Evolutionary conservation across 2,113 vertebrate species (phyloP).

Genomic region (Opisthocomus hoazin): DNA sequence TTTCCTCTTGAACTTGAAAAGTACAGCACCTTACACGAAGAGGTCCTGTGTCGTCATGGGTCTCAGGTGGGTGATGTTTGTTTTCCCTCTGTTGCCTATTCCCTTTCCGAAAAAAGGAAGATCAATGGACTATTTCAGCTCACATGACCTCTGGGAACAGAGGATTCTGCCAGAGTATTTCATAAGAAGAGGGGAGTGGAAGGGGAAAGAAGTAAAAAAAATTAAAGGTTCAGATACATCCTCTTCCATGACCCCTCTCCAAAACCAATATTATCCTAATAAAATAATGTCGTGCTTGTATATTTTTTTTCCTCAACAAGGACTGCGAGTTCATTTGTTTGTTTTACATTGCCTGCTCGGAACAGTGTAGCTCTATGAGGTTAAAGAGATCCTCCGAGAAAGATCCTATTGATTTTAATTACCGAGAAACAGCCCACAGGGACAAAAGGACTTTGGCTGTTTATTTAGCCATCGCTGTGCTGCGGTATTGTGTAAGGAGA

Average conservation of each 20-base stretch:
- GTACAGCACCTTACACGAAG: neutral
- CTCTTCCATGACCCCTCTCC: neutral
- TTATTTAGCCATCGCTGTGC: constrained; percentile 85
- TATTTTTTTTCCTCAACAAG: neutral
- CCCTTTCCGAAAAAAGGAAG: constrained; percentile 18
- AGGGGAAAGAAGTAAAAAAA: neutral
- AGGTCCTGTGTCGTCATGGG: neutral
- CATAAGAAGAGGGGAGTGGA: neutral
- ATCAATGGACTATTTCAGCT: constrained; percentile 64
- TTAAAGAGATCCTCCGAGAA: constrained; percentile 84
- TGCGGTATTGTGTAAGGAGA: constrained; percentile 86
- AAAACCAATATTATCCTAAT: neutral
- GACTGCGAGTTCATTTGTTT: constrained; percentile 62
- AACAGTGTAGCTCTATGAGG: constrained; percentile 67
- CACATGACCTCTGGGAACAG: constrained; percentile 52
- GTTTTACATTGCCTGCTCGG: constrained; percentile 61
- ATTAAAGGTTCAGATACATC: neutral
- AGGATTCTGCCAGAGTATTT: neutral
- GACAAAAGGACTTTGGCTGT: constrained; percentile 91
- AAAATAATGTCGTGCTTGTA: constrained; percentile 33
- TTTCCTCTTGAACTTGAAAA: neutral
- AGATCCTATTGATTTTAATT: constrained; percentile 99
- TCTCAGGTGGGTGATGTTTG: neutral
- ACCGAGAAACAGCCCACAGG: constrained; percentile 90
- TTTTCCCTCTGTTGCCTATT: constrained; percentile 19